Conservation (phyloP, 2,797 vertebrate genomes). For the Microctenopoma lineatum region DNA sequence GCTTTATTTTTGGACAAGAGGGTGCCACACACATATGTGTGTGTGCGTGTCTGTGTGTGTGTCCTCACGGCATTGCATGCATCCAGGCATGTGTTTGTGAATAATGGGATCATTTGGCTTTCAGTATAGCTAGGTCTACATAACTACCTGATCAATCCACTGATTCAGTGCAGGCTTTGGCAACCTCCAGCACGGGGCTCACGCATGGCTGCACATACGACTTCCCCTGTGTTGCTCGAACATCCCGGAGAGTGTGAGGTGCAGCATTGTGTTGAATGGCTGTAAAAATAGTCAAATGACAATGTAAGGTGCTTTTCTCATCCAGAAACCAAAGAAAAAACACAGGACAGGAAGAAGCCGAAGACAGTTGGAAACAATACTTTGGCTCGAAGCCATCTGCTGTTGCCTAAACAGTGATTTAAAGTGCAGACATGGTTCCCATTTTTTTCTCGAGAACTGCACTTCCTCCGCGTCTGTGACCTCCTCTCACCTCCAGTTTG, state of each 20-base stretch:
- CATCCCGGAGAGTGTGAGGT: conserved; percentile 49
- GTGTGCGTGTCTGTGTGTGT: conserved; percentile 8
- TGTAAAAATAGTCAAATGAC: conserved; percentile 35
- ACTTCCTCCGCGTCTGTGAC: conserved; percentile 58
- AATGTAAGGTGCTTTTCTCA: not conserved
- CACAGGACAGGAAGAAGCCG: conserved; percentile 4
- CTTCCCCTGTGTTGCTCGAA: conserved; percentile 61
- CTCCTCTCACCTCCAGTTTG: conserved; percentile 43
- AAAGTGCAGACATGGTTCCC: conserved; percentile 46
- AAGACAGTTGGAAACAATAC: conserved; percentile 41
- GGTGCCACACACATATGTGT: conserved; percentile 52
- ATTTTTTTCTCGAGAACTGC: conserved; percentile 41
- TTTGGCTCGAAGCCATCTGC: conserved; percentile 34
- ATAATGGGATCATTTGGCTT: conserved; percentile 67
- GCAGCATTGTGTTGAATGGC: conserved; percentile 29
- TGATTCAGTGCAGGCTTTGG: conserved; percentile 61
- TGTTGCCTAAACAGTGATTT: conserved; percentile 41
- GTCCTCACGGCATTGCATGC: conserved; percentile 51
- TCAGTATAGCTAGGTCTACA: conserved; percentile 69
- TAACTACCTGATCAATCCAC: conserved; percentile 63
- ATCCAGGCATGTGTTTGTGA: conserved; percentile 49
- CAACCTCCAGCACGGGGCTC: conserved; percentile 65
- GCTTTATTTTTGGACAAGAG: conserved; percentile 60
- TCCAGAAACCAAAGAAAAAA: conserved; percentile 4
- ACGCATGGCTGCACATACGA: conserved; percentile 52